These are phyloP conservation scores for Mnemiopsis leidyi DNA, from an alignment of 37 sponge, comb jelly and placozoan species.

Conservation along the genomic window DNA sequence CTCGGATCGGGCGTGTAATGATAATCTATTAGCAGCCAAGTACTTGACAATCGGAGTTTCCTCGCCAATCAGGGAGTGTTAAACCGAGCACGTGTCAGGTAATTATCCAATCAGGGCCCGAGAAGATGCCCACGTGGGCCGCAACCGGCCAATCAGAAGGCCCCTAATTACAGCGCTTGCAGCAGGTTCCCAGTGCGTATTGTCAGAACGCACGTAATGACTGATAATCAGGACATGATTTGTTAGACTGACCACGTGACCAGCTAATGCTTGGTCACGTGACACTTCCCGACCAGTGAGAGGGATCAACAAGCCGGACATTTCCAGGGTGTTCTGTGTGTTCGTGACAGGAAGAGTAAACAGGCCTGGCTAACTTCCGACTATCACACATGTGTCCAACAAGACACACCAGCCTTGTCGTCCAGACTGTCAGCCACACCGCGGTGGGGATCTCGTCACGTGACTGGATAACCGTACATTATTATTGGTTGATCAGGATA, in stretches of 20 bases:
- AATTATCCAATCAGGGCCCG: not conserved
- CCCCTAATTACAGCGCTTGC: not conserved
- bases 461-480: not conserved
- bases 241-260: not conserved
- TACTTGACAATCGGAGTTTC: not conserved
- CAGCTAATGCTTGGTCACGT: not conserved
- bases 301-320: not conserved
- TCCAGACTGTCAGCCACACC: too few species aligned
- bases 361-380: not conserved
- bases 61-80: not conserved
- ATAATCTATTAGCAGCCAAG: not conserved
- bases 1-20: not conserved
- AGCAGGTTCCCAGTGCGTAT: not conserved
- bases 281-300: not conserved
- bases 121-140: not conserved
- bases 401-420: too few species aligned
- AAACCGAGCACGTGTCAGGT: not conserved
- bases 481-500: not conserved
- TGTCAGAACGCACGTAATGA: not conserved
- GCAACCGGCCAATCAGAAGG: not conserved
- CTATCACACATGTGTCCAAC: not conserved
- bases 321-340: not conserved
- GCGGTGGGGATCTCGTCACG: not conserved
- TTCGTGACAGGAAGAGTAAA: not conserved
- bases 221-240: not conserved